These are phyloP conservation scores for Oncorhynchus tshawytscha DNA, from an alignment of 2,113 vertebrate genomes.

Conservation along the genomic window DNA sequence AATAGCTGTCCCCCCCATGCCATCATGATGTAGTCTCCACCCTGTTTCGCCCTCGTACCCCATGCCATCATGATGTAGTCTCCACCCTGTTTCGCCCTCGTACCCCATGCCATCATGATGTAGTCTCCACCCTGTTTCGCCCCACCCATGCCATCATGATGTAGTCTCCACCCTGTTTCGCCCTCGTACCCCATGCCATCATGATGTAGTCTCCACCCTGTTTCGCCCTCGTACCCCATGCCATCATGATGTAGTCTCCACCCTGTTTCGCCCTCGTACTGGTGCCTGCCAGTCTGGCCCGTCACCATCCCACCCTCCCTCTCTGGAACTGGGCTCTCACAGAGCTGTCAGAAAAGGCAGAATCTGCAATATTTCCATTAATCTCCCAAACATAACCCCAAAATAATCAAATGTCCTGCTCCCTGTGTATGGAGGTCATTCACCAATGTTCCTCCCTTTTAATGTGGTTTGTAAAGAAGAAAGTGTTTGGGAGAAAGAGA, in stretches of 20 bases:
- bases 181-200: no score
- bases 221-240: no score
- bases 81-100: background rate
- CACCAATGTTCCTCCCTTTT: slow-evolving; percentile 17
- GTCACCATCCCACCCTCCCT: slow-evolving; percentile 6
- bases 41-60: no score
- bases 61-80: no score
- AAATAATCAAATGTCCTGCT: slow-evolving; percentile 54
- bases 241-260: background rate
- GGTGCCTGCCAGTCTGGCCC: background rate
- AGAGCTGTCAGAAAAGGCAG: slow-evolving; percentile 21
- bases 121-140: no score
- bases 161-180: background rate
- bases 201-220: background rate
- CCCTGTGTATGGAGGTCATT: slow-evolving; percentile 48
- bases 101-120: no score
- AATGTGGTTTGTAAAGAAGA: slow-evolving; percentile 44
- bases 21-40: no score
- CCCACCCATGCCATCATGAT: background rate
- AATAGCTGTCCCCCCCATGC: background rate
- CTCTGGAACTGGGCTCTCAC: slow-evolving; percentile 42
- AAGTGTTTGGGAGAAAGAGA: slow-evolving; percentile 2
- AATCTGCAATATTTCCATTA: slow-evolving; percentile 41
- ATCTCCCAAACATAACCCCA: slow-evolving; percentile 41
- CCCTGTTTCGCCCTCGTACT: no score